These are phyloP conservation scores for Orycteropus afer DNA, from an alignment of 2,113 vertebrate species.

Conservation along the genomic window DNA sequence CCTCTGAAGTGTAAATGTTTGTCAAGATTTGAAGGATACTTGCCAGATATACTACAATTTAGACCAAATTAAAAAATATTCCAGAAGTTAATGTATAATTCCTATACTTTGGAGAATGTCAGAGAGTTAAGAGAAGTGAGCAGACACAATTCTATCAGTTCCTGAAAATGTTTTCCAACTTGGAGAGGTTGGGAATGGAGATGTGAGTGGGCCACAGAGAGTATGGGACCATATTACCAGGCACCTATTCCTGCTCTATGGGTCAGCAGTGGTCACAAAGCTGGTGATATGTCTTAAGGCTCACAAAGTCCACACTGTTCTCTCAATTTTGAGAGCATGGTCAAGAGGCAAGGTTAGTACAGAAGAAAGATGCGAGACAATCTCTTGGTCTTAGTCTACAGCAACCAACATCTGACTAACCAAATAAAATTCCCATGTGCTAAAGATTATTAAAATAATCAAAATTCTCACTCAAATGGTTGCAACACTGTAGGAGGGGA, in stretches of 20 bases:
- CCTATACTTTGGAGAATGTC: neutral
- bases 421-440: neutral
- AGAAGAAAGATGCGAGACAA: neutral
- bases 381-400: neutral
- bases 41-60: neutral
- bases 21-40: neutral
- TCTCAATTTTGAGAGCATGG: neutral
- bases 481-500: neutral
- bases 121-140: neutral
- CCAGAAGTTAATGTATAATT: neutral
- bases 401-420: neutral
- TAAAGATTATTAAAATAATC: neutral
- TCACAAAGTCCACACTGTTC: neutral
- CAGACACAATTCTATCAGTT: neutral
- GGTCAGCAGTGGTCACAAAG: neutral
- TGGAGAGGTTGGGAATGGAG: neutral
- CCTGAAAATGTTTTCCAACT: neutral
- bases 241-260: no score
- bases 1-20: conserved; percentile 1
- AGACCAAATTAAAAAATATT: conserved; percentile 46
- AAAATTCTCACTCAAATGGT: neutral
- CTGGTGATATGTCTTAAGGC: neutral
- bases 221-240: fast-evolving
- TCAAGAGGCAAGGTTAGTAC: neutral
- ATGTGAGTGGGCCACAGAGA: neutral